Evolutionary conservation across 1,140 invertebrate genomes (phyloP), one percentile per base, ranked within the genome.

Genomic region (Drosophila pseudoobscura): DNA sequence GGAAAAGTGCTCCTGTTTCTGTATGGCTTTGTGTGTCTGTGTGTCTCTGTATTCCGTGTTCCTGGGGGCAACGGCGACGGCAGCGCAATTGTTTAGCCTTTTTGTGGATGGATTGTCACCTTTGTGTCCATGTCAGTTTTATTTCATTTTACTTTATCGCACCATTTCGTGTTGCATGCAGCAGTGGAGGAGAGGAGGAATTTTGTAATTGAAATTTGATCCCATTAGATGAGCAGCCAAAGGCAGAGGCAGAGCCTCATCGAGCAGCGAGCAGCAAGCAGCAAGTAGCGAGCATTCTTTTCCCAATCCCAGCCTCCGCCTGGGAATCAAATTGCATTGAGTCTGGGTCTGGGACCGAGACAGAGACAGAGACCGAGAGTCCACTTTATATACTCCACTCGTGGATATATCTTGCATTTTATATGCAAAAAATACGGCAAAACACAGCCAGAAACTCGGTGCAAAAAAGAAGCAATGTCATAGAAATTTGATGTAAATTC

Each of bases 141-240:
- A 68, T 79, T 70, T 70, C 52, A 52, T 80, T 54, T 75, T 72
- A 71, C 72, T 73, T 45, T 71, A 63, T 74, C 65, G 56, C 63
- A 35, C 63, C 65, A 74, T 47, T 47, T 17, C 35, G 54, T 43
- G 66, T 41, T 71, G 68, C 52, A 71, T 71, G 68, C 66, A 59
- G 39, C 66, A 45, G 29, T 71, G 64, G 62, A 51, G 57, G 68
- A 60, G 60, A 44, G 64, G 35, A 80, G 74, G 74, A 60, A 78
- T 82, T 89, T 77, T 85, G 82, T 89, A 89, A 89, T 89, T 89
- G 85, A 89, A 89, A 89, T 89, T 89, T 89, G 85, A 89, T 85
- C 63, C 65, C 72, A 82, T 89, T 89, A 82, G 69, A 80, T 89
- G 84, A 69, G 70, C 76, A 58, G 50, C 53, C 56, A 60, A 50